A percentile compares a stretch with the other conserved stretches of the same genome.
Conservation (phyloP, 1,140 invertebrate genomes). For the Solenopsis invicta region DNA sequence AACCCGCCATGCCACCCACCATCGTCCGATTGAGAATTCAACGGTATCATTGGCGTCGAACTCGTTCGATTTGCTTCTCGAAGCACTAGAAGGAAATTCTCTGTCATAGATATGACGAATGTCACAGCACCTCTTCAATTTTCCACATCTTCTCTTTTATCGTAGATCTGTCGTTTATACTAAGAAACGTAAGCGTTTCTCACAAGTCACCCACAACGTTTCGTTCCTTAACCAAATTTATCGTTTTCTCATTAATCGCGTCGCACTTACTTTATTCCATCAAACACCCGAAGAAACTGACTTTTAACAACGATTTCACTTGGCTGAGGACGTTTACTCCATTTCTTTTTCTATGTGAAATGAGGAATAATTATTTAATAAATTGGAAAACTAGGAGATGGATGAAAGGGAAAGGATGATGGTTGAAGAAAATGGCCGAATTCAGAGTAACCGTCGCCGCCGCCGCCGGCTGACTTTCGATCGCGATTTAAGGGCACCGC, state of each 20-base stretch:
- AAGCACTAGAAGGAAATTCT: background rate
- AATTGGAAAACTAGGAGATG: background rate
- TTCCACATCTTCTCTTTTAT: background rate
- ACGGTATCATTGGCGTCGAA: background rate
- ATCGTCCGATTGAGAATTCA: background rate
- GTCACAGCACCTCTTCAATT: background rate
- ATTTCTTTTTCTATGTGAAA: background rate
- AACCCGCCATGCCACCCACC: background rate
- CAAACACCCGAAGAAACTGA: background rate
- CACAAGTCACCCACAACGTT: background rate
- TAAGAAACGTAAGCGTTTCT: too few relatives aligned
- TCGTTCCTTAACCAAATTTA: background rate
- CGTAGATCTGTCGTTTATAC: background rate
- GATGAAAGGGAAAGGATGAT: background rate
- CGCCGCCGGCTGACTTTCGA: background rate
- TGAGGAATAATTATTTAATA: background rate
- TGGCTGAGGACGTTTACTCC: background rate
- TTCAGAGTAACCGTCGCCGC: background rate
- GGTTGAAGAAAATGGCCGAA: background rate
- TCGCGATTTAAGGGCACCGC: background rate
- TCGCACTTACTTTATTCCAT: constrained; percentile 26
- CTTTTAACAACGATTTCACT: background rate
- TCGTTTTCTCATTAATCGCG: background rate
- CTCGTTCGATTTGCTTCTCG: background rate
- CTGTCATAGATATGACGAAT: background rate